phyloP scores from a whole-genome alignment of 2,888 invertebrate genomes.

The Leistus spinibarbis region DNA sequence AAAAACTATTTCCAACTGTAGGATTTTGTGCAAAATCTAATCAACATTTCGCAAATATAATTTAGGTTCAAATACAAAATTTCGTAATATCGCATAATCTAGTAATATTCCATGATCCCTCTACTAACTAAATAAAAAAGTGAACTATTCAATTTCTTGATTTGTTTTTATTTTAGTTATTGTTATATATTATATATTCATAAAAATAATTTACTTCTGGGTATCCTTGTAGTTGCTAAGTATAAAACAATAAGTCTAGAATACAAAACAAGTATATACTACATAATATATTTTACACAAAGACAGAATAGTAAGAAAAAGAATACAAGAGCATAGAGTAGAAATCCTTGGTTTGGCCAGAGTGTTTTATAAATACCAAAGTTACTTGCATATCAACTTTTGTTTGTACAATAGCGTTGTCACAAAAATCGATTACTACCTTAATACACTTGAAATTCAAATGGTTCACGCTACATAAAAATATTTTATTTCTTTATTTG shows the following conservation, averaged over 20 bases:
- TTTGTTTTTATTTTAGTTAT: too few relatives aligned
- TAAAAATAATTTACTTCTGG: too few relatives aligned
- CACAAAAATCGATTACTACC: background rate
- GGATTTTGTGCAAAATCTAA: too few relatives aligned
- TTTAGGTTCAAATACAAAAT: too few relatives aligned
- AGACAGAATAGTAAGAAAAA: conserved; percentile 1
- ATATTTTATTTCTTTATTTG: conserved; percentile 12
- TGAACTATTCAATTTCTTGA: too few relatives aligned
- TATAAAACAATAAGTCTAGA: background rate
- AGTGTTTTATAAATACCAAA: background rate
- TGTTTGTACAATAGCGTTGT: background rate
- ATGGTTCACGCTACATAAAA: background rate
- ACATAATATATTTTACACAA: background rate
- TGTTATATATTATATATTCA: too few relatives aligned
- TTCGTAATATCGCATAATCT: too few relatives aligned
- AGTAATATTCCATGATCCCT: too few relatives aligned
- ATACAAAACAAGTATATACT: too few relatives aligned
- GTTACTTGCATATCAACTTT: conserved; percentile 7
- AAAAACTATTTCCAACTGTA: too few relatives aligned
- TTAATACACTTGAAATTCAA: background rate
- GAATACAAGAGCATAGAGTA: background rate
- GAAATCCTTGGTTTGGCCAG: background rate
- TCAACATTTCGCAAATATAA: too few relatives aligned
- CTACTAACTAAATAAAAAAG: too few relatives aligned
- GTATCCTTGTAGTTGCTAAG: background rate